Base-by-base conservation (phyloP, 1,140 invertebrate species). In the Brachionus paranguensis region DNA sequence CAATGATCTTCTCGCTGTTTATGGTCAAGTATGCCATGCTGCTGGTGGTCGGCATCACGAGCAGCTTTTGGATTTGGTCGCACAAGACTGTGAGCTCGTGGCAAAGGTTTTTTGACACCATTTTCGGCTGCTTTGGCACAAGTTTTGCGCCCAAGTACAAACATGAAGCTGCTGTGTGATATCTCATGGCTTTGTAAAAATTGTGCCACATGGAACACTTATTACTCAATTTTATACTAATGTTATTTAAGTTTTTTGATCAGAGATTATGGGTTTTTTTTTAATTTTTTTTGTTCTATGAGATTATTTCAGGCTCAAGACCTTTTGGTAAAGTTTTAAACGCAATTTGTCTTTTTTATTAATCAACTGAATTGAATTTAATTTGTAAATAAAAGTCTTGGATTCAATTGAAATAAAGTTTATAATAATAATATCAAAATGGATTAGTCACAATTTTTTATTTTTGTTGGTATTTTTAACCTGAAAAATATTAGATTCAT, bases 21-120 rank as follows among this genome's bases (percentile, higher is more conserved):
- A 72, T 84, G 83, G 24, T 84, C 29, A 84, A 84, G 43, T 72
- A 84, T 74, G 53, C 70, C 12, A 74, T 72, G 65, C 14, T 84
- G 8, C 24, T 84, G 24, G 65, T 50, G 5, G 65, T 84, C 0
- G 83, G 83, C 1, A 84, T 84, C n/a, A 76, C 64, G 11, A 55
- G 45, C 24, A 60, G 65, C 12, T 72, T 72, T 64, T 84, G 83
- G 83, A 72, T 84, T 41, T 74, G 65, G 65, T 74, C 45, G 14
- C 29, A 53, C 24, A 84, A 84, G 47, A 84, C 83, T 8, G 37
- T 84, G 2, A 74, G 33, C 27, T 74, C 83, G 55, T 84, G 83
- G 83, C 60, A 72, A 24, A 74, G 45, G 47, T 84, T 84, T 84
- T 60, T 76, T 65, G 78, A 81, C 33, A 43, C 12, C 11, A 24